Evolutionary conservation across 2,113 vertebrate genomes (phyloP).

Genomic region (Spea bombifrons): DNA sequence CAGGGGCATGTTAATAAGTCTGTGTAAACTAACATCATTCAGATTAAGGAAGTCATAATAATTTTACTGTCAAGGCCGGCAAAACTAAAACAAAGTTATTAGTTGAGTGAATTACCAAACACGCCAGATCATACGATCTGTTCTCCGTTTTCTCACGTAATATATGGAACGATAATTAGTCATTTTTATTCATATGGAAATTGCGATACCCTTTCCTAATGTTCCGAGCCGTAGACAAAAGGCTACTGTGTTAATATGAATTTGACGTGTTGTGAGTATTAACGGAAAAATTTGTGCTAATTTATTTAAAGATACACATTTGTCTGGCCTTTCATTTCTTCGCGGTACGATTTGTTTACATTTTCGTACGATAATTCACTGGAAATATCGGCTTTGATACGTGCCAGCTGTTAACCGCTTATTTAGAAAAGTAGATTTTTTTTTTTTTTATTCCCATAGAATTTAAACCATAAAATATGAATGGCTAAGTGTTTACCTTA

Average conservation of each 20-base stretch:
- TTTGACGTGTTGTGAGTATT: slow-evolving; percentile 1
- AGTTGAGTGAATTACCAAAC: slow-evolving; percentile 34
- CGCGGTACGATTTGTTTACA: neutral
- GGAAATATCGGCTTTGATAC: neutral
- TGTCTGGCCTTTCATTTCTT: slow-evolving; percentile 1
- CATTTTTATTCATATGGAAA: slow-evolving; percentile 37
- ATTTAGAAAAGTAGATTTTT: neutral
- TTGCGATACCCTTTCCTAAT: slow-evolving; percentile 3
- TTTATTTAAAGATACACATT: slow-evolving; percentile 28
- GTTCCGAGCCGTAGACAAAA: slow-evolving; percentile 12
- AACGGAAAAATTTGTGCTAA: neutral
- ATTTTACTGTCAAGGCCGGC: slow-evolving; percentile 41
- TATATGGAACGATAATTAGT: slow-evolving; percentile 33
- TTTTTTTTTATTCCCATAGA: neutral
- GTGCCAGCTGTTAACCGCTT: neutral
- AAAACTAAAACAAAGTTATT: slow-evolving; percentile 31
- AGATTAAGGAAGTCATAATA: slow-evolving; percentile 70
- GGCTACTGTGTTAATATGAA: slow-evolving; percentile 30
- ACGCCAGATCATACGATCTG: slow-evolving; percentile 14
- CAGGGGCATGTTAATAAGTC: slow-evolving; percentile 59
- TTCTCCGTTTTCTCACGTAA: slow-evolving; percentile 8
- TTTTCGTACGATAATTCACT: neutral
- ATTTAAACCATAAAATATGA: neutral
- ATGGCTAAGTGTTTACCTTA: neutral
- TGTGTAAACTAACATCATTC: slow-evolving; percentile 64